phyloP scores from a whole-genome alignment of 2,113 vertebrate species.

The Brachyhypopomus gauderio region DNA sequence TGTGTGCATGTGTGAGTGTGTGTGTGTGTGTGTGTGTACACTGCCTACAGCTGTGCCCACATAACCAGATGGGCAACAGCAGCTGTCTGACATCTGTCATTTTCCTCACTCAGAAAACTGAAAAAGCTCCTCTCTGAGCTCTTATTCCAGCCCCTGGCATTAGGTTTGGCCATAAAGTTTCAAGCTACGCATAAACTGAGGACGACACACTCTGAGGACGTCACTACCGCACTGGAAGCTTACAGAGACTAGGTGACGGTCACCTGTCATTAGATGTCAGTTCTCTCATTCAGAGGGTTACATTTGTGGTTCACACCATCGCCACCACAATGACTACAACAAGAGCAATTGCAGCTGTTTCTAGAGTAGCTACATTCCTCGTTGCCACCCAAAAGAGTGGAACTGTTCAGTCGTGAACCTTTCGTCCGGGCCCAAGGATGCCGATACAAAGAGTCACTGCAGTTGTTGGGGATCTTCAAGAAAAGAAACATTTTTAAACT shows the following conservation, averaged over 20 bases:
- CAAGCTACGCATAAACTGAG: not conserved
- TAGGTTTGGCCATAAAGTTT: not conserved
- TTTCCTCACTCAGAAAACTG: constrained; percentile 55
- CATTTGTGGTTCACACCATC: constrained; percentile 33
- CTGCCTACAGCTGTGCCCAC: constrained; percentile 68
- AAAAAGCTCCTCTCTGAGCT: not conserved
- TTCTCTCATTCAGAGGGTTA: constrained; percentile 16
- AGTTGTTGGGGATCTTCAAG: not conserved
- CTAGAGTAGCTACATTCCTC: not conserved
- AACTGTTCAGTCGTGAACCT: constrained; percentile 13
- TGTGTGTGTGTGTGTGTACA: not conserved
- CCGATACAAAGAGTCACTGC: constrained; percentile 18
- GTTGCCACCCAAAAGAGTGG: not conserved
- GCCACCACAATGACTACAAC: constrained; percentile 16
- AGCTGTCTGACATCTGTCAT: constrained; percentile 69
- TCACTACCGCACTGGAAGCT: not conserved
- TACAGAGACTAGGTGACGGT: not conserved
- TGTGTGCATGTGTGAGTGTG: constrained; percentile 16
- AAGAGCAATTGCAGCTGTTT: constrained; percentile 21
- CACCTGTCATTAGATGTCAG: constrained; percentile 30
- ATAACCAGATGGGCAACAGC: constrained; percentile 54
- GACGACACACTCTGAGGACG: not conserved
- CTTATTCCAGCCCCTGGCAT: too few species aligned
- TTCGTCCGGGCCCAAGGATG: constrained; percentile 4
- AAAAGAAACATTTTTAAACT: not conserved